Conservation (phyloP, 2,113 vertebrate species). For the Ochotona curzoniae region DNA sequence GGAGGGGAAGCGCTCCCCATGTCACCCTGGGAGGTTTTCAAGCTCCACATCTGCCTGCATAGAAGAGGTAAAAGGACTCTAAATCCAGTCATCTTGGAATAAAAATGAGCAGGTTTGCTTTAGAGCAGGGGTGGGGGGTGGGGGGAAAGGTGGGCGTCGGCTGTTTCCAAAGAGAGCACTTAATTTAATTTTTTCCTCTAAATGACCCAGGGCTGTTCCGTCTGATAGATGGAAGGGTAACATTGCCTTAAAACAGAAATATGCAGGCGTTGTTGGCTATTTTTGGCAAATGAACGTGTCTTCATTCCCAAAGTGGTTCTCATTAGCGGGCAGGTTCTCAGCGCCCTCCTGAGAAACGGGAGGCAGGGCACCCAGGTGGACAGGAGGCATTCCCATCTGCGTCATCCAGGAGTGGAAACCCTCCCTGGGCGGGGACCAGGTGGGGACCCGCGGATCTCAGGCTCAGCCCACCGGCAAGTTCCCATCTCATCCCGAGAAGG, state of each 20-base stretch:
- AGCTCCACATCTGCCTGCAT: background rate
- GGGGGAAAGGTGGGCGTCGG: slow-evolving; percentile 55
- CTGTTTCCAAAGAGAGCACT: slow-evolving; percentile 77
- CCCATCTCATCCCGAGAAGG: background rate
- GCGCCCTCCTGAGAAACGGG: no score
- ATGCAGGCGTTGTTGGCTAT: slow-evolving; percentile 61
- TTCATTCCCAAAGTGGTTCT: slow-evolving; percentile 64
- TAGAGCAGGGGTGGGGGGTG: slow-evolving; percentile 51
- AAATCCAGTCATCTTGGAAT: slow-evolving; percentile 63
- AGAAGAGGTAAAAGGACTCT: slow-evolving; percentile 52
- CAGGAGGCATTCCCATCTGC: no score
- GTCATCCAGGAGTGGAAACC: background rate
- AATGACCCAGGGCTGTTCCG: slow-evolving; percentile 72
- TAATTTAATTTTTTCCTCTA: slow-evolving; percentile 73
- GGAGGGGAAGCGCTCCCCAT: background rate
- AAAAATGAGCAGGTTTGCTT: slow-evolving; percentile 75
- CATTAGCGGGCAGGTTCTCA: background rate
- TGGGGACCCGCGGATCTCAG: background rate
- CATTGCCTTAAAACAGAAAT: slow-evolving; percentile 78
- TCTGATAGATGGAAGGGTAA: slow-evolving; percentile 71
- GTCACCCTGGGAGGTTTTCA: background rate
- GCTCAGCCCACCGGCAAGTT: background rate
- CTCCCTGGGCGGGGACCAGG: background rate
- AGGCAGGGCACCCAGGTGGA: background rate
- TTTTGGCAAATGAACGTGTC: slow-evolving; percentile 63